Evolutionary conservation across 2,888 invertebrate species (phyloP).

Genomic region (Congeria kusceri): DNA sequence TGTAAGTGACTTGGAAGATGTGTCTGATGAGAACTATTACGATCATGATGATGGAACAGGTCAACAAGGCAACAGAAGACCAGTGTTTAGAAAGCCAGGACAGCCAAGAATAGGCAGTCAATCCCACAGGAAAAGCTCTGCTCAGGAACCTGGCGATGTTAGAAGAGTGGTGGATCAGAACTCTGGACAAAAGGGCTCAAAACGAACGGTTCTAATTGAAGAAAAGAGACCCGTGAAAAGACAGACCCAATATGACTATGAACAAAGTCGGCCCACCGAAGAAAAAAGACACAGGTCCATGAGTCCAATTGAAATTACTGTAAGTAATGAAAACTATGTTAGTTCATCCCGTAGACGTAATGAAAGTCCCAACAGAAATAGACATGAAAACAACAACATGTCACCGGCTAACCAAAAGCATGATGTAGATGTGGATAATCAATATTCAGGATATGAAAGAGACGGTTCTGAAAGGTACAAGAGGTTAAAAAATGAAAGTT

Average conservation of each 20-base stretch:
- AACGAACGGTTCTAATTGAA: slow-evolving; percentile 19
- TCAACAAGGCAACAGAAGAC: slow-evolving; percentile 18
- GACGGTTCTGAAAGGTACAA: too few relatives aligned
- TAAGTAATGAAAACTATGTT: slow-evolving; percentile 40
- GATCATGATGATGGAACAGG: slow-evolving; percentile 17
- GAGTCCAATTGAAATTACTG: slow-evolving; percentile 57
- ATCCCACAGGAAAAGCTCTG: not conserved
- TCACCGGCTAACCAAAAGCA: too few relatives aligned
- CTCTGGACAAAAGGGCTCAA: not conserved
- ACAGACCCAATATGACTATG: not conserved
- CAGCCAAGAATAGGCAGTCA: slow-evolving; percentile 29
- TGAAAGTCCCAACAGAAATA: not conserved
- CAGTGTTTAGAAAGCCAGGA: slow-evolving; percentile 51
- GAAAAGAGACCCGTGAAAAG: not conserved
- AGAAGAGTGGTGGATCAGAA: slow-evolving; percentile 38
- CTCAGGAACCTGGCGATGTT: slow-evolving; percentile 24
- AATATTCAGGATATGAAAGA: too few relatives aligned
- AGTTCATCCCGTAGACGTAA: not conserved
- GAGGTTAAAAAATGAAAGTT: too few relatives aligned
- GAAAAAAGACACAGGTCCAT: slow-evolving; percentile 31
- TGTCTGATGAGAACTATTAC: slow-evolving; percentile 44
- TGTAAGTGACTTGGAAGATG: slow-evolving; percentile 54
- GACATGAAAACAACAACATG: not conserved
- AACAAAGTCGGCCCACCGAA: not conserved
- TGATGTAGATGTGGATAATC: too few relatives aligned